Percentiles rank a stretch among this genome's conserved stretches.
phyloP scores from a whole-genome alignment of 2,888 invertebrate species.

The Eristalis arbustorum region DNA sequence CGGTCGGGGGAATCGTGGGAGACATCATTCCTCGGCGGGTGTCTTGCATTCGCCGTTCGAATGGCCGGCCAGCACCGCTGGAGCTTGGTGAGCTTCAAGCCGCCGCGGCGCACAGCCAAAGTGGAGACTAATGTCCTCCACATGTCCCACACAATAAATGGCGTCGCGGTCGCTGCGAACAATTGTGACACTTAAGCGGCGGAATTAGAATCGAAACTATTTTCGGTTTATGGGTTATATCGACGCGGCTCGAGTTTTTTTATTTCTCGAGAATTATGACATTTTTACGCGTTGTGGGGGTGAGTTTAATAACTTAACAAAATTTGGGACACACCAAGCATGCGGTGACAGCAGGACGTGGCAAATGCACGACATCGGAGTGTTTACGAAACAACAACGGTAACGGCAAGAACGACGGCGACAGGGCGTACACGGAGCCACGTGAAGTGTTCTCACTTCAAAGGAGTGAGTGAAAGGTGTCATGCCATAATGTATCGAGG shows the following conservation, averaged over 20 bases:
- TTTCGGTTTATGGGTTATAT: constrained; percentile 63
- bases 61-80: background rate
- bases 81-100: constrained; percentile 26
- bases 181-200: constrained; percentile 52
- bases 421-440: background rate
- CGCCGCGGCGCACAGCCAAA: constrained; percentile 27
- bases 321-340: constrained; percentile 34
- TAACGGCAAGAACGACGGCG: background rate
- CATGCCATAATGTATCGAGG: background rate
- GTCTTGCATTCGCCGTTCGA: background rate
- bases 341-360: constrained; percentile 17
- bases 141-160: constrained; percentile 49
- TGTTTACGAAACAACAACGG: background rate
- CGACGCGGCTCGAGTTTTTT: constrained; percentile 24
- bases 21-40: constrained; percentile 19
- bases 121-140: constrained; percentile 52
- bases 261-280: constrained; percentile 5
- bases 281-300: constrained; percentile 20
- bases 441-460: background rate
- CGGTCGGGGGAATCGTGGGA: constrained; percentile 41
- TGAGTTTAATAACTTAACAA: constrained; percentile 35
- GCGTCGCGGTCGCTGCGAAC: constrained; percentile 27
- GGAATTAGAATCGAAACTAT: constrained; percentile 37
- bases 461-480: background rate
- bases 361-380: background rate